Evolutionary conservation across 2,797 vertebrate genomes (phyloP).

Genomic region (Kryptolebias ocellatus): DNA sequence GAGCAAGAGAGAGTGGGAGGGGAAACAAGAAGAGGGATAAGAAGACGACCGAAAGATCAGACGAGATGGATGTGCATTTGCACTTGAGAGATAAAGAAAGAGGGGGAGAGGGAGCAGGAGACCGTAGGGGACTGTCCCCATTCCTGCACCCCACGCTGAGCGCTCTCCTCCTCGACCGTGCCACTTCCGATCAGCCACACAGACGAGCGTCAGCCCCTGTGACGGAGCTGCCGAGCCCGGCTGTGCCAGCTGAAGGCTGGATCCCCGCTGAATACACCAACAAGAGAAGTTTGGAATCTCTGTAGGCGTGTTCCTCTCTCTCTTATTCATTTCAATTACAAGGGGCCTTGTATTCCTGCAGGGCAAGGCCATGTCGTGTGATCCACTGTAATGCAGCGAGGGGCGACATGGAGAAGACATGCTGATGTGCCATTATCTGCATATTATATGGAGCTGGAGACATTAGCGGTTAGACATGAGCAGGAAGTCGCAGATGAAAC

Average conservation of each 20-base stretch:
- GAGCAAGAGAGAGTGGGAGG: constrained; percentile 71
- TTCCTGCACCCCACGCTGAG: constrained; percentile 73
- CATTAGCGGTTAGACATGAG: constrained; percentile 52
- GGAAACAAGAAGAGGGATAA: constrained; percentile 74
- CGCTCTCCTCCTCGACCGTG: constrained; percentile 71
- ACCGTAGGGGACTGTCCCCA: constrained; percentile 79
- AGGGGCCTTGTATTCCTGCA: constrained; percentile 79
- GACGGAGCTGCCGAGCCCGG: constrained; percentile 56
- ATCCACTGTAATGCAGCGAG: constrained; percentile 69
- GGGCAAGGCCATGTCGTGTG: constrained; percentile 76
- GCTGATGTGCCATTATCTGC: constrained; percentile 74
- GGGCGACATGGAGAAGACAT: constrained; percentile 63
- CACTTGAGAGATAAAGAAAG: constrained; percentile 62
- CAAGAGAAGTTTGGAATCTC: constrained; percentile 72
- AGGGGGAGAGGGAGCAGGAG: constrained; percentile 66
- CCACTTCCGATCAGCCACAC: constrained; percentile 75
- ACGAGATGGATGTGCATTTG: constrained; percentile 74
- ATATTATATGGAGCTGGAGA: constrained; percentile 72
- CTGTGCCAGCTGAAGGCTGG: constrained; percentile 64
- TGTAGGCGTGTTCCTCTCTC: constrained; percentile 71
- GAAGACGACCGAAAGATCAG: constrained; percentile 73
- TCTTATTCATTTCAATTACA: constrained; percentile 81
- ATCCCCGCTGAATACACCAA: constrained; percentile 73
- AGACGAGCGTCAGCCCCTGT: constrained; percentile 66
- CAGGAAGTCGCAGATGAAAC: constrained; percentile 49